These are phyloP conservation scores for Pachyramphus minor DNA, from an alignment of 2,113 vertebrate genomes.

Conservation along the genomic window DNA sequence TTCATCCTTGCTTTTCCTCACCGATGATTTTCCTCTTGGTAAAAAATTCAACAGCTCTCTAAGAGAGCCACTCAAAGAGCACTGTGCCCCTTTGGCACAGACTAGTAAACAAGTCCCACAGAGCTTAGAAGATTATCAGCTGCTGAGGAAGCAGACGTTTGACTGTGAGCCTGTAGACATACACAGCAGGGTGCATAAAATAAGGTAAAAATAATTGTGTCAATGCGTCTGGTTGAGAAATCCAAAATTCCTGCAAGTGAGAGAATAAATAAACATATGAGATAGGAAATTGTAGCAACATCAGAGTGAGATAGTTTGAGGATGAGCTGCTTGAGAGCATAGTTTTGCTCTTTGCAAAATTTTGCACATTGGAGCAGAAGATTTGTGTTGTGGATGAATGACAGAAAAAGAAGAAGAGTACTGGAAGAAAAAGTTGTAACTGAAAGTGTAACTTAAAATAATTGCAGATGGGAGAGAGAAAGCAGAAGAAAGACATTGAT, in stretches of 20 bases:
- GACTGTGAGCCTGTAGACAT: constrained; percentile 59
- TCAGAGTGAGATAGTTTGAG: not conserved
- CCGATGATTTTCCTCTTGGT: not conserved
- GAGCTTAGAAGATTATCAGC: constrained; percentile 33
- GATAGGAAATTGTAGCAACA: constrained; percentile 10
- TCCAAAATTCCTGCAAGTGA: constrained; percentile 44
- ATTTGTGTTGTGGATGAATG: not conserved
- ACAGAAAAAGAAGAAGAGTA: not conserved
- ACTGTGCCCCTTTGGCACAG: not conserved
- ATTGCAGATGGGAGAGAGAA: not conserved
- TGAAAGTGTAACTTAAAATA: not conserved
- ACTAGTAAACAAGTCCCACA: constrained; percentile 17
- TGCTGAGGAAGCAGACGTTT: constrained; percentile 57
- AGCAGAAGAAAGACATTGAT: not conserved
- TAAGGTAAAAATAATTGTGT: constrained; percentile 62
- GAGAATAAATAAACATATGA: constrained; percentile 24
- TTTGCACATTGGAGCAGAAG: not conserved
- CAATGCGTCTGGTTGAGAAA: constrained; percentile 45
- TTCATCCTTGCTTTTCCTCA: not conserved
- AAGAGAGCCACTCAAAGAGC: not conserved
- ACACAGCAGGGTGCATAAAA: constrained; percentile 49
- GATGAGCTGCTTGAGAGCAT: not conserved
- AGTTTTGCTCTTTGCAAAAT: not conserved
- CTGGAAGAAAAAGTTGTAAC: not conserved
- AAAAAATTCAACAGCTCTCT: constrained; percentile 6